phyloP scores from a whole-genome alignment of 2,113 vertebrate species.

The Tachysurus vachellii region DNA sequence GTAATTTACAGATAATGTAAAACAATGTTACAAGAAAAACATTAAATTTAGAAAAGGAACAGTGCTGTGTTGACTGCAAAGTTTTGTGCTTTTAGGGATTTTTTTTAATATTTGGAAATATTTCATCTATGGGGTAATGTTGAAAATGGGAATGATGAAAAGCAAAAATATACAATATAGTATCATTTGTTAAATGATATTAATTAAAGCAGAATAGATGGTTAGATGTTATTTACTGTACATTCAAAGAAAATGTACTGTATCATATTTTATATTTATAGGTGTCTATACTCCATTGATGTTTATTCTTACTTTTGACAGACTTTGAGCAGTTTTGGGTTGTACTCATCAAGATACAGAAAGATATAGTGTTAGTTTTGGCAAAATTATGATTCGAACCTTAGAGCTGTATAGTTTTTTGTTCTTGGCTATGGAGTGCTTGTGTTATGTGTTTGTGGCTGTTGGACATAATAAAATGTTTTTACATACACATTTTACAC shows the following conservation, averaged over 20 bases:
- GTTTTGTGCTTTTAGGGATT: background rate
- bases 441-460: background rate
- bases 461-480: background rate
- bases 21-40: background rate
- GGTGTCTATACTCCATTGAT: background rate
- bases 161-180: background rate
- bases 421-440: background rate
- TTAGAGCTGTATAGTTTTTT: background rate
- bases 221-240: background rate
- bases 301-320: background rate
- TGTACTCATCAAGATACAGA: background rate
- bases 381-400: background rate
- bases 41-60: background rate
- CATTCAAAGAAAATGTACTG: background rate
- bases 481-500: background rate
- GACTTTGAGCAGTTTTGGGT: background rate
- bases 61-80: background rate
- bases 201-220: background rate
- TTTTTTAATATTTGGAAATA: background rate
- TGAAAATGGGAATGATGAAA: background rate
- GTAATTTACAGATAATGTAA: background rate
- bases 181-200: background rate
- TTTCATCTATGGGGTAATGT: background rate
- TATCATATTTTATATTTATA: no score
- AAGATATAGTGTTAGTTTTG: background rate